Evolutionary conservation across 2,888 invertebrate genomes (phyloP).

Genomic region (Hypomecis atomaria): DNA sequence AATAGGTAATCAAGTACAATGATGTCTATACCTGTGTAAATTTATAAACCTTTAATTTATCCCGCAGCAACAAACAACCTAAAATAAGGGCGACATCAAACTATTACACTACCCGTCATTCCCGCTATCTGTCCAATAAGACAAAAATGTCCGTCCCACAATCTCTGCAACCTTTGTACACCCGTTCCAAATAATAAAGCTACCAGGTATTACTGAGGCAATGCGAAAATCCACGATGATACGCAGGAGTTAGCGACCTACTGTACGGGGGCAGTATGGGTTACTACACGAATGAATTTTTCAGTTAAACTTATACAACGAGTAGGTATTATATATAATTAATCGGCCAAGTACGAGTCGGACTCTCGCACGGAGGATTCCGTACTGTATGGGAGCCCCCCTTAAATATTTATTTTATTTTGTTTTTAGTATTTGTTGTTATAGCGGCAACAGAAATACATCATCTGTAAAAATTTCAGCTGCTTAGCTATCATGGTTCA

Average conservation of each 20-base stretch:
- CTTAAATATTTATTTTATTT: too few species aligned
- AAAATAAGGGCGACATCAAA: background rate
- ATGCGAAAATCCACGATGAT: conserved; percentile 48
- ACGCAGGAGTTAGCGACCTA: conserved; percentile 40
- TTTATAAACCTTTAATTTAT: too few species aligned
- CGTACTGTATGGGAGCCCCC: too few species aligned
- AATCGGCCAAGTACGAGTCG: too few species aligned
- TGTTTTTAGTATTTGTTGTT: too few species aligned
- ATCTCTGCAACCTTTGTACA: conserved; percentile 29
- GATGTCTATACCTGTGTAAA: too few species aligned
- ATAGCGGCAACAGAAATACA: background rate
- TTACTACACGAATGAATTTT: background rate
- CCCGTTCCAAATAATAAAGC: conserved; percentile 41
- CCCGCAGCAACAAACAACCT: background rate
- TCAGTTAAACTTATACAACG: too few species aligned
- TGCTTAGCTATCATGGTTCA: too few species aligned
- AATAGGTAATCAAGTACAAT: too few species aligned
- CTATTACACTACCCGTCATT: background rate
- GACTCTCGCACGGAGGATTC: too few species aligned
- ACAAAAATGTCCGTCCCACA: conserved; percentile 14
- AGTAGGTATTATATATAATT: too few species aligned
- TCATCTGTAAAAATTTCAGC: too few species aligned
- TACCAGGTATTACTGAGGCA: conserved; percentile 45
- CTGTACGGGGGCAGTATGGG: conserved; percentile 14
- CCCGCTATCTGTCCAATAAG: conserved; percentile 13